Conservation (phyloP, 2,888 invertebrate species). For the Chloroclysta siterata region DNA sequence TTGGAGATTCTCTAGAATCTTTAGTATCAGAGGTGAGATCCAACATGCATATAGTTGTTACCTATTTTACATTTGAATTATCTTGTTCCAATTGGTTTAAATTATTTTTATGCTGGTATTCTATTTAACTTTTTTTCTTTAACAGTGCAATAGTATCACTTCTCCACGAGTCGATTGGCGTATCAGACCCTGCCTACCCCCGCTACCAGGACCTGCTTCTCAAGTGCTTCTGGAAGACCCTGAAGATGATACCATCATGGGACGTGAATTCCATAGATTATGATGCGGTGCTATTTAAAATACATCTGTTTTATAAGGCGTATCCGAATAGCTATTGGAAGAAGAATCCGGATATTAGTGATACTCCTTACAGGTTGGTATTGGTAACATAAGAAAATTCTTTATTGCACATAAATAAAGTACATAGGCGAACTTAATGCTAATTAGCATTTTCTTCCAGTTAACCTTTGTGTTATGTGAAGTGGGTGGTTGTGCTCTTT, state of each 20-base stretch:
- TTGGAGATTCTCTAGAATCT: no score
- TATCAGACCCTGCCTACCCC: slow-evolving; percentile 83
- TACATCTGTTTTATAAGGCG: slow-evolving; percentile 94
- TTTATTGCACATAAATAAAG: no score
- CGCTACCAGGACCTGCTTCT: slow-evolving; percentile 93
- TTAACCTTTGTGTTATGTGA: no score
- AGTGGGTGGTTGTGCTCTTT: no score
- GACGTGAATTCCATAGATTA: slow-evolving; percentile 89
- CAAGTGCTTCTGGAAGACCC: slow-evolving; percentile 98
- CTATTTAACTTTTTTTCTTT: slow-evolving; percentile 25
- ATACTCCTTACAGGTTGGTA: slow-evolving; percentile 90
- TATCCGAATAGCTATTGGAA: slow-evolving; percentile 96
- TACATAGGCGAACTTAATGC: no score
- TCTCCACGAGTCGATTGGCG: slow-evolving; percentile 93
- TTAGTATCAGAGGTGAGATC: no score
- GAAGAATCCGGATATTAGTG: slow-evolving; percentile 88
- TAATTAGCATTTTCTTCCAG: no score
- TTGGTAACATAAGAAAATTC: no score
- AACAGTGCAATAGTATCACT: slow-evolving; percentile 93
- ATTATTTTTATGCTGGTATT: no score
- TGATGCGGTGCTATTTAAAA: slow-evolving; percentile 91
- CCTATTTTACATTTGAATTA: no score
- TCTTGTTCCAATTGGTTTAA: no score
- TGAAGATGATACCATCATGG: slow-evolving; percentile 94
- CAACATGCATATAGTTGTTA: no score